Conservation (phyloP, 2,888 invertebrate genomes). For the Sphaeridia pumilis region DNA sequence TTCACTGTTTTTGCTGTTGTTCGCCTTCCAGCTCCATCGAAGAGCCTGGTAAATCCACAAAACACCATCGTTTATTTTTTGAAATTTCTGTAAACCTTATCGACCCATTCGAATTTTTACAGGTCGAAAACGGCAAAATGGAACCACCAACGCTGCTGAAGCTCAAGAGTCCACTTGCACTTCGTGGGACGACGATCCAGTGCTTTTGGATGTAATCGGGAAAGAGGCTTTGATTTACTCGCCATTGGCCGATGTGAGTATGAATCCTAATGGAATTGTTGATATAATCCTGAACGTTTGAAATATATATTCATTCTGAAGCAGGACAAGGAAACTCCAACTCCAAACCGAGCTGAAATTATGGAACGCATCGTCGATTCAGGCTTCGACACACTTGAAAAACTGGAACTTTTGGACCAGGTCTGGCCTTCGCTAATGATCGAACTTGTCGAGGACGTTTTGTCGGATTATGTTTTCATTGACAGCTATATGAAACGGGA, state of each 20-base stretch:
- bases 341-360: background rate
- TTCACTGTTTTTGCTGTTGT: slow-evolving; percentile 34
- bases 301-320: background rate
- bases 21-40: slow-evolving; percentile 34
- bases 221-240: slow-evolving; percentile 33
- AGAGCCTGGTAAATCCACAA: slow-evolving; percentile 25
- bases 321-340: background rate
- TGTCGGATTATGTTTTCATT: slow-evolving; percentile 68
- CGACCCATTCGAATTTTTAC: background rate
- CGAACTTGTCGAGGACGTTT: slow-evolving; percentile 63
- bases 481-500: slow-evolving; percentile 61
- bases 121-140: background rate
- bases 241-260: slow-evolving; percentile 1
- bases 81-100: background rate
- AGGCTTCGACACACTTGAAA: slow-evolving; percentile 63
- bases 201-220: slow-evolving; percentile 34
- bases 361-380: slow-evolving; percentile 45
- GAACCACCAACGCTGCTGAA: slow-evolving; percentile 3
- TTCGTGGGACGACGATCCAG: slow-evolving; percentile 35
- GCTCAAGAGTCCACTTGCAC: slow-evolving; percentile 20
- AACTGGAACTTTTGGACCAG: slow-evolving; percentile 58
- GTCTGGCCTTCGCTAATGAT: slow-evolving; percentile 66
- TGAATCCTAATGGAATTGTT: background rate
- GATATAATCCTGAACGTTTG: background rate
- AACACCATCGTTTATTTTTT: background rate